Base-by-base conservation (phyloP, 2,888 invertebrate genomes). In the Criorhina ranunculi region DNA sequence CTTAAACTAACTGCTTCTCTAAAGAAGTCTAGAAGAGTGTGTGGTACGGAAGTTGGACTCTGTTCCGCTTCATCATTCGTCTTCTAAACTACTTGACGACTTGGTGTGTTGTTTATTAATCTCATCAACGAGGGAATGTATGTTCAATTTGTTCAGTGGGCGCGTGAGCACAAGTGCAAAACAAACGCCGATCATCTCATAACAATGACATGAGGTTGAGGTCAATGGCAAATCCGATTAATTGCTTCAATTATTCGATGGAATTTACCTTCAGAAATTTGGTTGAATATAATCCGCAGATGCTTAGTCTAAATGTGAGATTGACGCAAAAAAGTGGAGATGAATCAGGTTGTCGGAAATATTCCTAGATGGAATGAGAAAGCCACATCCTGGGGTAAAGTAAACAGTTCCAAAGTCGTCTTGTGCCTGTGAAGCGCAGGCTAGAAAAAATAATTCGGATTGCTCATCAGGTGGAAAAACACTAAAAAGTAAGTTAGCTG, bases 211-310 rank as follows among this genome's bases (percentile, higher is more conserved):
- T 53, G 33, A 33, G 62, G 60, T 73, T 62, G 42, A 73, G 62
- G 72, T 62, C 42, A 73, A 19, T 19, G 51, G 33, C 19, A 62
- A 73, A 62, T 60, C 51, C 60, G 72, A 62, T 62, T 62, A 62
- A 57, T 33, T 51, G 33, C 31, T 72, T 33, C 24, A 57, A 33
- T 31, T 33, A n/a, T 40, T 67, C 11, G 19, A 69, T 57, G 12
- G 46, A 12, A 59, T 49, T 70, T 29, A 70, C 57, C 70, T 70
- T 70, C 70, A 15, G 4, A 12, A 35, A n/a, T 17, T 37, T 0
- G 42, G 5, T 37, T 55, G 19, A 57, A 19, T n/a, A 19, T 17
- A 12, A 6, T 49, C 37, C 2, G 15, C 33, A 11, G 33, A 29
- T 55, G 55, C 6, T 5, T 55, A 8, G 35, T 5, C 9, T n/a